Percentiles rank a stretch among this genome's conserved stretches.
phyloP scores from a whole-genome alignment of 2,797 vertebrate genomes.

The Hemitrygon akajei region DNA sequence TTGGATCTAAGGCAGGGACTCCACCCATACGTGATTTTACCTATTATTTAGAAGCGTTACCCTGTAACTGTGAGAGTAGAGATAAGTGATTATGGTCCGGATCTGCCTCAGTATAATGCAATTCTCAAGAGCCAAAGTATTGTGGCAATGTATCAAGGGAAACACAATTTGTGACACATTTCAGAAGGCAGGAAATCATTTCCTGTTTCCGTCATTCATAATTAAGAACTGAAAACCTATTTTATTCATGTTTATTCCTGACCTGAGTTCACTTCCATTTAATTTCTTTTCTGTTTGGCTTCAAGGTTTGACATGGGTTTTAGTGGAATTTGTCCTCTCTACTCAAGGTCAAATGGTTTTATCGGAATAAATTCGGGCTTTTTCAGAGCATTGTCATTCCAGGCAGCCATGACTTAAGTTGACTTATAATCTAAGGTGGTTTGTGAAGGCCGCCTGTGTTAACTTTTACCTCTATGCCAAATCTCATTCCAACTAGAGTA shows the following conservation, averaged over 20 bases:
- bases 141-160: neutral
- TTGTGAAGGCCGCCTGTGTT: neutral
- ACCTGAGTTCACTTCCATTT: neutral
- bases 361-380: too few relatives aligned
- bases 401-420: neutral
- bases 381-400: too few relatives aligned
- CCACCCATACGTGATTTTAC: neutral
- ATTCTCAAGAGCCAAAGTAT: neutral
- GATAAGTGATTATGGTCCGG: neutral
- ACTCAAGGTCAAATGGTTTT: neutral
- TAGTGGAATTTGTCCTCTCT: neutral
- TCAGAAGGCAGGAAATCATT: neutral
- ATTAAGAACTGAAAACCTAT: neutral
- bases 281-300: neutral
- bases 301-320: neutral
- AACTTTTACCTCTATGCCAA: neutral
- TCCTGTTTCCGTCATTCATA: slow-evolving; percentile 3
- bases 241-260: neutral
- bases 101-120: neutral
- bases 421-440: neutral
- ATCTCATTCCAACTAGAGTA: neutral
- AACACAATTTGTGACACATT: neutral
- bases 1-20: neutral
- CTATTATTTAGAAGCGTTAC: neutral
- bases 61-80: neutral